A percentile compares a stretch with the other conserved stretches of the same genome.
phyloP scores from a whole-genome alignment of 2,797 vertebrate genomes.

The Sebastes vulpes region DNA sequence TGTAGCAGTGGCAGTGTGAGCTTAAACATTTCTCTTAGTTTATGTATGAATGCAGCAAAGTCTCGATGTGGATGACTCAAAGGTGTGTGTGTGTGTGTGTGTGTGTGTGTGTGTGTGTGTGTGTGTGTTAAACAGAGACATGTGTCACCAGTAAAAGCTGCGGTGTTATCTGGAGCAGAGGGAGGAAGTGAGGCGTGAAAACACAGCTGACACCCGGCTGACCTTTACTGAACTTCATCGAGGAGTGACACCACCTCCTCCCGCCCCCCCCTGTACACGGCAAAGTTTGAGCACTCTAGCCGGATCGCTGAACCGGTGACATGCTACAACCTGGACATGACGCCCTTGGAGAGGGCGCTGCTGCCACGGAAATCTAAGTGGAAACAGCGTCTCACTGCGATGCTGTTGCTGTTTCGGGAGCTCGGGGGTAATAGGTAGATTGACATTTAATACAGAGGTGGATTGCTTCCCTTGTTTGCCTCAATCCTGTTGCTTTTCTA shows the following conservation, averaged over 20 bases:
- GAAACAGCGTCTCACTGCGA: constrained; percentile 8
- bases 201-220: constrained; percentile 69
- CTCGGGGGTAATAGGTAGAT: background rate
- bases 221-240: constrained; percentile 75
- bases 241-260: constrained; percentile 57
- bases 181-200: constrained; percentile 81
- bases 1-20: background rate
- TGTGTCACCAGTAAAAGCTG: constrained; percentile 66
- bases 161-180: constrained; percentile 60
- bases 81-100: constrained; percentile 20
- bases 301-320: constrained; percentile 42
- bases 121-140: constrained; percentile 59
- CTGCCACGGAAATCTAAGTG: constrained; percentile 15
- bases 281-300: constrained; percentile 45
- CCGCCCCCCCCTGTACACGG: background rate
- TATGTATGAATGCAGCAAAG: background rate
- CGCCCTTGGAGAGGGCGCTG: constrained; percentile 46
- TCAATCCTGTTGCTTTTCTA: background rate
- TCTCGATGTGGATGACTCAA: constrained; percentile 19
- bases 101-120: constrained; percentile 29
- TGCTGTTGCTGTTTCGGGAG: background rate
- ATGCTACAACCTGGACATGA: constrained; percentile 37
- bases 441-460: constrained; percentile 18
- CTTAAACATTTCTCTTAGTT: constrained; percentile 1
- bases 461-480: constrained; percentile 2